phyloP scores from a whole-genome alignment of 2,113 vertebrate species.

The Talpa occidentalis region DNA sequence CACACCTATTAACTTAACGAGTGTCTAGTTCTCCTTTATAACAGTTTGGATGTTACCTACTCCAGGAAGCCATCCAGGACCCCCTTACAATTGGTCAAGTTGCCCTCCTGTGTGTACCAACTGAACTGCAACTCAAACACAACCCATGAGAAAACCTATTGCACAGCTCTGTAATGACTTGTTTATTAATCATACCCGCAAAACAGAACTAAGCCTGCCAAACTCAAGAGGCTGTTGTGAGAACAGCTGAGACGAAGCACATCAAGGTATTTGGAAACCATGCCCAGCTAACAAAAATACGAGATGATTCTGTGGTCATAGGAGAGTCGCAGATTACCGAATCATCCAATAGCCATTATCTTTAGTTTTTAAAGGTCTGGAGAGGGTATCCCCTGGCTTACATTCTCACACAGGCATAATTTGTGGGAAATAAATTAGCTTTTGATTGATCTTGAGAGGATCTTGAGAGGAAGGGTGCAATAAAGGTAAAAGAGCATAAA shows the following conservation, averaged over 20 bases:
- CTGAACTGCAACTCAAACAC: background rate
- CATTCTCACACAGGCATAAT: background rate
- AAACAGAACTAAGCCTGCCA: background rate
- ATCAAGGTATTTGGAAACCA: background rate
- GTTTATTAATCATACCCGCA: background rate
- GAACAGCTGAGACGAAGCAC: background rate
- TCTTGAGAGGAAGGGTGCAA: background rate
- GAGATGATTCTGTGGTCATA: background rate
- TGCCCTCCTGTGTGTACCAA: background rate
- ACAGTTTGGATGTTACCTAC: background rate
- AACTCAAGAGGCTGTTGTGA: background rate
- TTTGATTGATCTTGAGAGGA: background rate
- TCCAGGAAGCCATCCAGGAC: background rate
- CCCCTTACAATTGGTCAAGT: background rate
- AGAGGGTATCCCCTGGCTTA: background rate
- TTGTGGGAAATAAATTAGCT: conserved; percentile 17
- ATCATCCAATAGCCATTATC: background rate
- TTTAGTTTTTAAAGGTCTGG: background rate
- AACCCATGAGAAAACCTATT: background rate
- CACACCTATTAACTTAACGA: background rate
- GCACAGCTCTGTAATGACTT: background rate
- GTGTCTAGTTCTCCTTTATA: background rate
- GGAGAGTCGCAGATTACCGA: background rate
- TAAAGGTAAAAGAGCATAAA: background rate
- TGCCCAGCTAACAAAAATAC: background rate